Conservation (phyloP, 2,797 vertebrate species). For the Darevskia nairensis region DNA sequence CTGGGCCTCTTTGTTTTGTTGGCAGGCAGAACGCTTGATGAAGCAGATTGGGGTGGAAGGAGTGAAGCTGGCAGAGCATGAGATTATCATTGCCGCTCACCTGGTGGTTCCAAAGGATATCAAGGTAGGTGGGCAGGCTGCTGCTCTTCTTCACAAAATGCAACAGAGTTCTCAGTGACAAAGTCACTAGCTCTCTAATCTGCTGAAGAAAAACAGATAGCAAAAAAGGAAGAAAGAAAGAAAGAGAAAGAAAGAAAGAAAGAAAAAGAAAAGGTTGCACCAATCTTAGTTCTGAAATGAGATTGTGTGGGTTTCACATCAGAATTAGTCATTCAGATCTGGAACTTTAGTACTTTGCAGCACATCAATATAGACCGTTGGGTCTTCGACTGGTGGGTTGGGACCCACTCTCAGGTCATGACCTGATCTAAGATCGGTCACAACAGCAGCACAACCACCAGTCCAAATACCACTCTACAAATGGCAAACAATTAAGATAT, state of each 20-base stretch:
- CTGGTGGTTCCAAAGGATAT: conserved; percentile 83
- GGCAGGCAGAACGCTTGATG: conserved; percentile 84
- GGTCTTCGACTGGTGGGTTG: no score
- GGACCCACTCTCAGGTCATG: no score
- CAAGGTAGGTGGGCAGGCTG: conserved; percentile 71
- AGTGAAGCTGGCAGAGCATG: conserved; percentile 83
- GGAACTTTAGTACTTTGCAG: neutral
- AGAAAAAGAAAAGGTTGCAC: no score
- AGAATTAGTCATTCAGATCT: neutral
- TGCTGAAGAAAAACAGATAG: neutral
- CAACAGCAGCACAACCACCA: no score
- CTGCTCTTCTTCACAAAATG: neutral
- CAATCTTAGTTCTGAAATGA: neutral
- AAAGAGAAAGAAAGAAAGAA: no score
- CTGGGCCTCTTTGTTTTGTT: neutral
- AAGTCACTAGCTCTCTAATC: neutral
- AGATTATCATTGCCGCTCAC: conserved; percentile 84
- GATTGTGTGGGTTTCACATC: neutral
- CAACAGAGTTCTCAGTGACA: neutral
- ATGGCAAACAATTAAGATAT: neutral
- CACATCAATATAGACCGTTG: neutral
- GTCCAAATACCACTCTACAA: neutral
- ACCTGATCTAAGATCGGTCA: no score
- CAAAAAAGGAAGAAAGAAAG: no score
- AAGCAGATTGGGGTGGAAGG: conserved; percentile 84